Percentiles rank a stretch among this genome's conserved stretches.
These are phyloP conservation scores for Lucifuga dentata DNA, from an alignment of 2,113 vertebrate species.

Conservation along the genomic window DNA sequence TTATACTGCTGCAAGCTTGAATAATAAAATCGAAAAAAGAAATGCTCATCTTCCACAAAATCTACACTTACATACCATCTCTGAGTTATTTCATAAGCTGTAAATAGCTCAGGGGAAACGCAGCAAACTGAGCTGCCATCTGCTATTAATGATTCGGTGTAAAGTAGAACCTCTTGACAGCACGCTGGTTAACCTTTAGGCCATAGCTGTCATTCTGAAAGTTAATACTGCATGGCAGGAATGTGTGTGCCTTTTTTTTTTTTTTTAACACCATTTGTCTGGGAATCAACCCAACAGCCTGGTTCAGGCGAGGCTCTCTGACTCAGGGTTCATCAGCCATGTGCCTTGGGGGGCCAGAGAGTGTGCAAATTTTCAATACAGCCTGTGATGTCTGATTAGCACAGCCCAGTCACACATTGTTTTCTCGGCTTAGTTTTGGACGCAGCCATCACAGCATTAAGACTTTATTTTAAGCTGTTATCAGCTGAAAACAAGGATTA, in stretches of 20 bases:
- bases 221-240: not conserved
- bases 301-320: not conserved
- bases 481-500: no score
- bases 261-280: not conserved
- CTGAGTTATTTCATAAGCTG: conserved; percentile 27
- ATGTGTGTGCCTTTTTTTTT: not conserved
- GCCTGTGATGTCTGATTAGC: not conserved
- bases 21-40: not conserved
- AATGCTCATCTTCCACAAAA: not conserved
- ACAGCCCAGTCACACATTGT: not conserved
- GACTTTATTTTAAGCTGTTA: no score
- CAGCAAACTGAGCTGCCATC: conserved; percentile 24
- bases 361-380: conserved; percentile 11
- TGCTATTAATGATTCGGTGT: conserved; percentile 24
- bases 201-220: conserved; percentile 31
- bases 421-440: not conserved
- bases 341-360: not conserved
- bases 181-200: conserved; percentile 4
- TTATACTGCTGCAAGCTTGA: not conserved
- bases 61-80: conserved; percentile 6
- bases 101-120: conserved; percentile 5
- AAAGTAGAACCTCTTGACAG: conserved; percentile 7
- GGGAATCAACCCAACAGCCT: conserved; percentile 6
- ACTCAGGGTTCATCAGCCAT: conserved; percentile 10
- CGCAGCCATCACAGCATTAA: not conserved